phyloP scores from a whole-genome alignment of 2,888 invertebrate genomes.

The Nephrotoma appendiculata region DNA sequence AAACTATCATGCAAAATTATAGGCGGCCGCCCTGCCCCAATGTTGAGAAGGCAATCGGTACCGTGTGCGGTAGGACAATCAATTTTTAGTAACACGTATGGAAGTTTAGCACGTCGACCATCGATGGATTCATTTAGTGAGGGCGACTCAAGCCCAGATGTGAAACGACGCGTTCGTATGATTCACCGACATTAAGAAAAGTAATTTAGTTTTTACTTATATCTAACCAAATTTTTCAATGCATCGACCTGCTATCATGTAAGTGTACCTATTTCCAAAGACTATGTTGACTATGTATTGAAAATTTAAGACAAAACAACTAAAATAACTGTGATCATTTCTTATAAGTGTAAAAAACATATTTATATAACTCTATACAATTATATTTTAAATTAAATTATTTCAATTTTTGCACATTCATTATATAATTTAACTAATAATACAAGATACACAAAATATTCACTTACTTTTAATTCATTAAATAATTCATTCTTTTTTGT shows the following conservation, averaged over 20 bases:
- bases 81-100: constrained; percentile 6
- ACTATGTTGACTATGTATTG: background rate
- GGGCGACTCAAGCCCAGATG: constrained; percentile 18
- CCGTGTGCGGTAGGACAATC: constrained; percentile 11
- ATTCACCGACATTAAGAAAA: constrained; percentile 25
- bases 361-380: background rate
- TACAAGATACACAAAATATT: background rate
- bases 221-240: background rate
- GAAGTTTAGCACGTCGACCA: constrained; percentile 15
- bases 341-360: background rate
- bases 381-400: background rate
- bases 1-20: constrained; percentile 9
- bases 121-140: constrained; percentile 20
- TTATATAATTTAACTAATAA: background rate
- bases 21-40: constrained; percentile 12
- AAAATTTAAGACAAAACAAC: background rate
- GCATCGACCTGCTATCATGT: background rate
- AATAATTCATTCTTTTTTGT: background rate
- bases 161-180: constrained; percentile 28
- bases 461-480: background rate
- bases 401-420: background rate
- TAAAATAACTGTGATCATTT: background rate
- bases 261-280: background rate
- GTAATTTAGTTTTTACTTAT: background rate
- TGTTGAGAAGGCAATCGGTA: constrained; percentile 13